These are phyloP conservation scores for Cheilosia grossa DNA, from an alignment of 2,888 invertebrate genomes.

Conservation along the genomic window DNA sequence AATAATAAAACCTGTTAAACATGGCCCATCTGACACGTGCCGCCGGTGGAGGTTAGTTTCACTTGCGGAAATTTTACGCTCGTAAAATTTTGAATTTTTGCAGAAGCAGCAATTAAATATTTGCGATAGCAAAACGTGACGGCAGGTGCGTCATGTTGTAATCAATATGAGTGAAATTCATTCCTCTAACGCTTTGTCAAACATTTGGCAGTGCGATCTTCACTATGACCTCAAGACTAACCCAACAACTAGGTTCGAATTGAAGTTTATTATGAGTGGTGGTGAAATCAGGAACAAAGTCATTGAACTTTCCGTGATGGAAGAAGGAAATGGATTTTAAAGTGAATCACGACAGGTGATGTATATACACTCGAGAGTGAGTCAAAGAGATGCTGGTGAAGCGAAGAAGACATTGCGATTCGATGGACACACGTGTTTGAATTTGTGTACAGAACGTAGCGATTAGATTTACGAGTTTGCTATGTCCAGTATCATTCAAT, in stretches of 20 bases:
- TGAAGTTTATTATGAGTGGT: slow-evolving; percentile 59
- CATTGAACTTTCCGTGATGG: slow-evolving; percentile 52
- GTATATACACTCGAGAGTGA: slow-evolving; percentile 2
- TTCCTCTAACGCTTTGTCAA: slow-evolving; percentile 12
- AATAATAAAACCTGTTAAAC: not conserved
- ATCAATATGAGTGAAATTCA: slow-evolving; percentile 39
- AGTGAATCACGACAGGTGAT: slow-evolving; percentile 39
- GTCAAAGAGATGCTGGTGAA: slow-evolving; percentile 5
- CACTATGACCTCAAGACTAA: slow-evolving; percentile 37
- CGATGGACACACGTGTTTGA: not conserved
- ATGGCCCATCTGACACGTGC: slow-evolving; percentile 15
- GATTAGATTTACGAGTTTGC: no score
- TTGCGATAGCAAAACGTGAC: slow-evolving; percentile 53
- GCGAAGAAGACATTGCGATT: slow-evolving; percentile 9
- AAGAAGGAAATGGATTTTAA: slow-evolving; percentile 25
- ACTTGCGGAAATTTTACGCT: slow-evolving; percentile 46
- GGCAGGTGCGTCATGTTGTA: slow-evolving; percentile 29
- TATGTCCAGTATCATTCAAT: no score
- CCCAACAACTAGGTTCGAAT: slow-evolving; percentile 23
- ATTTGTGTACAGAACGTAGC: not conserved
- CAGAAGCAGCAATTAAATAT: slow-evolving; percentile 35
- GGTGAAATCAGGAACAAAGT: slow-evolving; percentile 68
- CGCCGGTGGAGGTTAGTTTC: slow-evolving; percentile 31
- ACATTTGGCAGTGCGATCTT: slow-evolving; percentile 39
- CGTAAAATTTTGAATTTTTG: not conserved